Conservation (phyloP, 2,888 invertebrate genomes). For the Aphelenchoides bicaudatus region DNA sequence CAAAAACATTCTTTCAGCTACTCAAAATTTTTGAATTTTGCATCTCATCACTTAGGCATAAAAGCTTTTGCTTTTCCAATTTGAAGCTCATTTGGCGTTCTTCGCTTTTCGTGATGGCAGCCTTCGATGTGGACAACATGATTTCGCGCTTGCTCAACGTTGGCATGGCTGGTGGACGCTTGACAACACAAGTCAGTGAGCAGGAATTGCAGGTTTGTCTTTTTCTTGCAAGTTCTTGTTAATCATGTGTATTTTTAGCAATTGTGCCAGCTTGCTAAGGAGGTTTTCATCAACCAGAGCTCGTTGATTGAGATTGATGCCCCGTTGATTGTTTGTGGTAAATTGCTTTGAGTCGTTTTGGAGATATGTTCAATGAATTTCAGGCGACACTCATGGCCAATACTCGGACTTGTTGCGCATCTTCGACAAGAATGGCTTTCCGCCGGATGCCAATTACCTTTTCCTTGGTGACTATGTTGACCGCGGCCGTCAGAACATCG, state of each 20-base stretch:
- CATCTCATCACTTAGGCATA: no score
- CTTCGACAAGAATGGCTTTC: slow-evolving; percentile 55
- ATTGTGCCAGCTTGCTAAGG: slow-evolving; percentile 41
- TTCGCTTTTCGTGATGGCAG: slow-evolving; percentile 24
- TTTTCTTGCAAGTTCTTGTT: no score
- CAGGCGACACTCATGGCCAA: slow-evolving; percentile 22
- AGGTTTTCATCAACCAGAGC: slow-evolving; percentile 42
- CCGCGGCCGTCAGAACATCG: slow-evolving; percentile 53
- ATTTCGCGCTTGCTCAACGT: slow-evolving; percentile 32
- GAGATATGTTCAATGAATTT: neutral
- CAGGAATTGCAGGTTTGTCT: no score
- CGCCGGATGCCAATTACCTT: slow-evolving; percentile 49
- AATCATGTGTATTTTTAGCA: no score
- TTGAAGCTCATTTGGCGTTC: no score
- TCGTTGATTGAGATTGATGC: slow-evolving; percentile 48
- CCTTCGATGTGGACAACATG: slow-evolving; percentile 28
- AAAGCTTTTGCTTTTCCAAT: no score
- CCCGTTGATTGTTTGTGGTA: slow-evolving; percentile 51
- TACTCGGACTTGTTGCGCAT: slow-evolving; percentile 50
- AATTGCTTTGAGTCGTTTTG: slow-evolving; percentile 28
- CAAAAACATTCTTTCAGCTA: no score
- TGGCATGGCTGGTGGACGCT: slow-evolving; percentile 34
- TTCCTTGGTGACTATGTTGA: slow-evolving; percentile 54
- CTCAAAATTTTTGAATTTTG: no score
- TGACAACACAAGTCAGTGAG: slow-evolving; percentile 34